These are phyloP conservation scores for Sylvia borin DNA, from an alignment of 2,797 vertebrate genomes.

Conservation along the genomic window DNA sequence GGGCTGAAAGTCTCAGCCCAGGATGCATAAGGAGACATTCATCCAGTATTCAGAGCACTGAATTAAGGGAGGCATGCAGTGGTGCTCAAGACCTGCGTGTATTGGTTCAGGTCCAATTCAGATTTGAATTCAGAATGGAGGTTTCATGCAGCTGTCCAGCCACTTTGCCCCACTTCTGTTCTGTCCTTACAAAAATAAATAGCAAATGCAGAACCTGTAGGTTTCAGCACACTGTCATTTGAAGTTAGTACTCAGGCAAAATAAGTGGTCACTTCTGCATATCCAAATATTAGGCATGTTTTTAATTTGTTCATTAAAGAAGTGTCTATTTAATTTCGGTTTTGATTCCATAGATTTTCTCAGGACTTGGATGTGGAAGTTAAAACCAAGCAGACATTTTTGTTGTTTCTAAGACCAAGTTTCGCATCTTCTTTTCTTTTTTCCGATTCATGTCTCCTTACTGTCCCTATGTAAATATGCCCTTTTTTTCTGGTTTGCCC, in stretches of 20 bases:
- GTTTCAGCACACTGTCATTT: not conserved
- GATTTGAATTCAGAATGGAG: not conserved
- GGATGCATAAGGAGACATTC: not conserved
- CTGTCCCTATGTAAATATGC: not conserved
- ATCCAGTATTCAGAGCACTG: not conserved
- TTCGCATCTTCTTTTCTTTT: not conserved
- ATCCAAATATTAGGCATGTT: not conserved
- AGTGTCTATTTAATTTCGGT: not conserved
- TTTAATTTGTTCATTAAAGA: not conserved
- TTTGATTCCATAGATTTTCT: not conserved
- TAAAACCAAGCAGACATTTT: not conserved
- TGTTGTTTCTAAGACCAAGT: not conserved
- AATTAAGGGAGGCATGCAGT: not conserved
- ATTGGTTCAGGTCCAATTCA: not conserved
- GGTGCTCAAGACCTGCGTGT: rapidly evolving
- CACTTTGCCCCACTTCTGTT: not conserved
- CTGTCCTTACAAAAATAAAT: not conserved
- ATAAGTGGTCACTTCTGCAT: not conserved
- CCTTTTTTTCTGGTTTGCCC: not conserved
- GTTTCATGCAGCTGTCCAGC: not conserved
- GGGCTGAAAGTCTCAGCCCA: not conserved
- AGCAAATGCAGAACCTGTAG: not conserved
- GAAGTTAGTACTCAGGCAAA: not conserved
- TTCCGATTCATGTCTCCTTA: not conserved
- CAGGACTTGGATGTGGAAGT: not conserved